A percentile compares a stretch with the other conserved stretches of the same genome.
Evolutionary conservation across 2,797 vertebrate genomes (phyloP).

Genomic region (Leptoclinus maculatus): DNA sequence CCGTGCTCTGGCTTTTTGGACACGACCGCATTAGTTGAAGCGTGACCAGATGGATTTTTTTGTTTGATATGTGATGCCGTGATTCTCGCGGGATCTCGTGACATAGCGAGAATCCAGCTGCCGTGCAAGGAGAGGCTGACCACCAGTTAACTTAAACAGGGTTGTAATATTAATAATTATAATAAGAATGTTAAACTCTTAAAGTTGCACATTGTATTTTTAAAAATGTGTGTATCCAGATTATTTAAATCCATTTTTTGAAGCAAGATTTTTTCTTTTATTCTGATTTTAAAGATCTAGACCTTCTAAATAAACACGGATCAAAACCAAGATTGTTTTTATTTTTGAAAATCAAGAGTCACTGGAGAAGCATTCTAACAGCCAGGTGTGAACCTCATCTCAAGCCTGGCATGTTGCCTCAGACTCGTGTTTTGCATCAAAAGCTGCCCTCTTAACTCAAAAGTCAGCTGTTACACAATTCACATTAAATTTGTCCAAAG

Average conservation of each 20-base stretch:
- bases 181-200: neutral
- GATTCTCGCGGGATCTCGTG: no score
- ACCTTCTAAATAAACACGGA: neutral
- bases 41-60: neutral
- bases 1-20: neutral
- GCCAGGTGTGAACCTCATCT: neutral
- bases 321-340: neutral
- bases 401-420: neutral
- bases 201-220: neutral
- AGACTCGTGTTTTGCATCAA: neutral
- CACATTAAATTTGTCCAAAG: neutral
- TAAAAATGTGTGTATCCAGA: neutral
- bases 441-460: constrained; percentile 4
- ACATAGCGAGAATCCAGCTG: neutral
- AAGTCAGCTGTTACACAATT: constrained; percentile 23
- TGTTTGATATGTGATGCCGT: no score
- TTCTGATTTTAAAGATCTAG: neutral
- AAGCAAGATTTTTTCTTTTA: neutral
- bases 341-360: neutral
- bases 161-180: no score
- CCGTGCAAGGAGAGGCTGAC: neutral
- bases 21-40: neutral
- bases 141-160: neutral
- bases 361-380: neutral
- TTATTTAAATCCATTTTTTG: neutral